Conservation (phyloP, 2,113 vertebrate species). For the Melanostigma gelatinosum region DNA sequence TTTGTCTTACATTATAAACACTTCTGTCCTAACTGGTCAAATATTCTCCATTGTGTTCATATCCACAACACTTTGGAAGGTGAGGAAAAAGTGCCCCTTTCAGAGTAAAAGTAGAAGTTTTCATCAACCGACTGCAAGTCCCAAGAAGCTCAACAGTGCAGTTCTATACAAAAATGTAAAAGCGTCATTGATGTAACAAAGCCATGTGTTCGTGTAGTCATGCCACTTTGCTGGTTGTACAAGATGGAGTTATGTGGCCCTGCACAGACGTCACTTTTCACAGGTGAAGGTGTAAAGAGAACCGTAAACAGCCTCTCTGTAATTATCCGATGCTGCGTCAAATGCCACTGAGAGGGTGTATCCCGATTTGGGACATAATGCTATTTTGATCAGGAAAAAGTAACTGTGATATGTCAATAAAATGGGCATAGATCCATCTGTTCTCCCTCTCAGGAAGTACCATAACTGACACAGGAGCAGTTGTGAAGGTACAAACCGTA, state of each 20-base stretch:
- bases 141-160: constrained; percentile 51
- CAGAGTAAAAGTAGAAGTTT: constrained; percentile 59
- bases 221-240: constrained; percentile 72
- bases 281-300: constrained; percentile 28
- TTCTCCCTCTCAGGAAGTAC: constrained; percentile 31
- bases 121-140: constrained; percentile 41
- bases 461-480: constrained; percentile 24
- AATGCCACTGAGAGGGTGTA: constrained; percentile 30
- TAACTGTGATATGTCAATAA: constrained; percentile 51
- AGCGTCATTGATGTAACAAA: constrained; percentile 62
- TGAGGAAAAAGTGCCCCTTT: constrained; percentile 80
- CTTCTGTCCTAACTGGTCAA: constrained; percentile 75
- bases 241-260: constrained; percentile 44
- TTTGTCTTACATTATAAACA: constrained; percentile 95
- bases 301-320: constrained; percentile 19
- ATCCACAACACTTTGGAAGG: constrained; percentile 85
- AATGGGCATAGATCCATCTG: constrained; percentile 53
- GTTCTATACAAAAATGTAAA: constrained; percentile 71
- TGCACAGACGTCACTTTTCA: constrained; percentile 44
- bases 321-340: constrained; percentile 39
- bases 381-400: constrained; percentile 27
- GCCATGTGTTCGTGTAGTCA: constrained; percentile 52
- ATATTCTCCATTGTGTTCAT: constrained; percentile 81
- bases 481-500: constrained; percentile 49
- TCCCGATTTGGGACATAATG: constrained; percentile 8